Base-by-base conservation (phyloP, 2,888 invertebrate genomes). In the Endotricha flammealis region DNA sequence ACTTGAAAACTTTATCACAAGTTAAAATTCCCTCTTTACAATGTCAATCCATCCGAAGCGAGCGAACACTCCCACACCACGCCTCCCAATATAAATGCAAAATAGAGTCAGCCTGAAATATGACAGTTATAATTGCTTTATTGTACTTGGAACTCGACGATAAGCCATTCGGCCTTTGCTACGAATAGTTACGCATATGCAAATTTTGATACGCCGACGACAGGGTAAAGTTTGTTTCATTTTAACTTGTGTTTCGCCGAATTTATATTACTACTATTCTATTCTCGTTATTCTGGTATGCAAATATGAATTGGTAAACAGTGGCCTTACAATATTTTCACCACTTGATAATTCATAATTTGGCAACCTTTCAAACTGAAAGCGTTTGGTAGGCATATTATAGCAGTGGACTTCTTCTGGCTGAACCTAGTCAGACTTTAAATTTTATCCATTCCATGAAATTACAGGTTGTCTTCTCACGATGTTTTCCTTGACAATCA, bases 81-180 rank as follows among this genome's bases (percentile, higher is more conserved):
- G 54, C 50, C 59, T 62, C 65, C 71, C 83, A 85, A 86, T 86
- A 85, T 86, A 86, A 79, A 86, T 86, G 85, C 83, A 80, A n/a
- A 86, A 86, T 86, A 81, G 52, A 65, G 59, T 47, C 29, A 17
- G 61, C 63, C 62, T 78, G 82, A 85, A 85, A 85, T 85, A 82
- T 82, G 80, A 76, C 83, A 72, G 79, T 73, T 75, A 81, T 85
- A 85, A 86, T 86, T 86, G 82, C 77, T 85, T 83, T 85, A 85
- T 85, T 85, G 82, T 74, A 67, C 77, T 77, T 69, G 65, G 59
- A 53, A 62, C 54, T 62, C 57, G 52, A 42, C 44, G 38, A 11
- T 8, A 11, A 42, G 51, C 41, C 48, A 17, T 11, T 32, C 25
- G 38, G 52, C 47, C 56, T 50, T 50, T 53, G 44, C 53, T 56